Base-by-base conservation (phyloP, 1,140 invertebrate species). In the Grapholita molesta region DNA sequence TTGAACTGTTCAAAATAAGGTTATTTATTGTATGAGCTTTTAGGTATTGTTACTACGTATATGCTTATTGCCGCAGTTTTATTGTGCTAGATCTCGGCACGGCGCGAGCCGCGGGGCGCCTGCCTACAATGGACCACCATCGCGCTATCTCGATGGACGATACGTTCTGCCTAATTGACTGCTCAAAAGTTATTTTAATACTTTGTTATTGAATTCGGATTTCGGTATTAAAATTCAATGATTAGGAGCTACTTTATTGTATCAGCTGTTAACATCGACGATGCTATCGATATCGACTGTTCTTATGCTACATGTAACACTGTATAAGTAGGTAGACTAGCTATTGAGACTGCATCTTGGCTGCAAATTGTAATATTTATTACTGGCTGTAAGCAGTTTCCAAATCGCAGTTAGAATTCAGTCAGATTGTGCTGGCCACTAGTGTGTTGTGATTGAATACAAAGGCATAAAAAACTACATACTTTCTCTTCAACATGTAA, bases 91-190 rank as follows among this genome's bases (percentile, higher is more conserved):
- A 15, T 15, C 12, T n/a, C 15, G 77, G 75, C 70, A 65, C 77
- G 73, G 21, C 72, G 77, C 66, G 66, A 77, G 70, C 87, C 80
- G 66, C 89, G 76, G 85, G 86, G 89, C 70, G 85, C 77, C 85
- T 70, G 25, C 12, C 82, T 73, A 88, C 89, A 89, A 91, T 91
- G 86, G 81, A 81, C 88, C 88, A 86, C 86, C 86, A 90, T 90
- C 67, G 80, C 73, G 85, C 79, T 90, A 90, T 89, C 88, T 84
- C 86, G 86, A 89, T 88, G 84, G 82, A 84, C 88, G 85, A 89
- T 89, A 89, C 82, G 80, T 84, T 86, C 81, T 86, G 86, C 89
- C 86, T 88, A 91, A 91, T 91, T 91, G 89, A 91, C 80, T 89
- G 77, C 87, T 91, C 87, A 91, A 91, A 89, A 76, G 82, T 83